Conservation (phyloP, 2,113 vertebrate genomes). For the Ivindomyrus marchei region DNA sequence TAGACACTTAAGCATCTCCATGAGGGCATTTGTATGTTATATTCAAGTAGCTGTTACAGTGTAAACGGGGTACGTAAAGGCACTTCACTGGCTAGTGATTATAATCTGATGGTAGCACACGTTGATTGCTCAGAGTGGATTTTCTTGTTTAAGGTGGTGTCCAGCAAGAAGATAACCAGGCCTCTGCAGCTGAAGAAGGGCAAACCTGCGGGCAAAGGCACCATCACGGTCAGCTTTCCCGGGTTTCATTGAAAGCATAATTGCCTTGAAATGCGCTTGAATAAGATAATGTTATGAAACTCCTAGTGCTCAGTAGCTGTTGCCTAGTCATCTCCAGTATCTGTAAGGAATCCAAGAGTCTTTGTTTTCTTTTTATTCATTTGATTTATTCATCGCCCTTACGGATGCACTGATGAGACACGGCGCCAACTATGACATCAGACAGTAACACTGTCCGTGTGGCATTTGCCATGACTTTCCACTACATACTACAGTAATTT, state of each 20-base stretch:
- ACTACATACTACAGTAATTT: background rate
- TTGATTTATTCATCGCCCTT: background rate
- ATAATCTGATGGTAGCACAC: background rate
- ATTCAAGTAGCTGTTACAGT: background rate
- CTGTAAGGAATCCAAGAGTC: background rate
- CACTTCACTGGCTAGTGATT: background rate
- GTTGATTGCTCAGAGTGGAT: background rate
- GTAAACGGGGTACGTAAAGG: background rate
- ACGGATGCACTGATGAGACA: background rate
- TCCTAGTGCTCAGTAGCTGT: background rate
- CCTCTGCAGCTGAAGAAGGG: slow-evolving; percentile 78
- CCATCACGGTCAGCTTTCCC: slow-evolving; percentile 60
- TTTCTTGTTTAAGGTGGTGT: slow-evolving; percentile 67
- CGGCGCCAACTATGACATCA: background rate
- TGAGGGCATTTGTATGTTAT: background rate
- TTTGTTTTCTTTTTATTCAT: background rate
- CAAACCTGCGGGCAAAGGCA: slow-evolving; percentile 82
- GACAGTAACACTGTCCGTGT: background rate
- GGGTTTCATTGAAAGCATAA: background rate
- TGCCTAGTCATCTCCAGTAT: background rate
- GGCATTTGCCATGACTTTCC: background rate
- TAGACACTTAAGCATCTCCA: background rate
- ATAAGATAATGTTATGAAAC: background rate
- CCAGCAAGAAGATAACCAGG: slow-evolving; percentile 70
- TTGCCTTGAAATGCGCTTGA: background rate